Base-by-base conservation (phyloP, 2,888 invertebrate species). In the Cephus spinipes region DNA sequence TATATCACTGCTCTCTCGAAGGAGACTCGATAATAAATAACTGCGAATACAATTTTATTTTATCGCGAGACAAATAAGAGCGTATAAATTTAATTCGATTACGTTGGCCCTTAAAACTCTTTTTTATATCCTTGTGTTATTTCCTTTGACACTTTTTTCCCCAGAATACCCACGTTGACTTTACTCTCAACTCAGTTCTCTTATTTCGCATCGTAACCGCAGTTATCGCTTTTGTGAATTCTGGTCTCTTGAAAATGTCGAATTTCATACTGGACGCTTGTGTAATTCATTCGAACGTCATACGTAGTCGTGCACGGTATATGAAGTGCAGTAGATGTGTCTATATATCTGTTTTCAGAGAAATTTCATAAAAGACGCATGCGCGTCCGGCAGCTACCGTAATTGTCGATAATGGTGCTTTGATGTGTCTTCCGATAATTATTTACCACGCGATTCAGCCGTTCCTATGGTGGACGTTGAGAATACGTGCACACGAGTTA, bases 331-430 rank as follows among this genome's bases (percentile, higher is more conserved):
- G 6, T 23, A 6, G 1, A 55, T 55, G 55, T 55, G 23, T 23
- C 55, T 55, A 55, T 55, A 55, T 55, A 55, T 55, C 15, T 23
- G 55, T 55, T 55, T 55, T 55, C 23, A 23, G 55, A 55, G 55
- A 55, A 55, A 23, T 55, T 55, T 23, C 9, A 23, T 55, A 71
- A 71, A 71, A n/a, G 32, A 71, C 30, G 71, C 71, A 15, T 31
- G 71, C 33, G 32, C 71, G 71, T 71, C 68, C 68, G 12, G 30
- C 34, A 23, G 68, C 35, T 73, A 4, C 15, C n/a, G 69, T 74
- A 77, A 77, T 77, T 77, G 69, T 68, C 31, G 34, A 74, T 74
- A 74, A 74, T 34, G 74, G 68, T 55, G 69, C 77, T 77, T 77
- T 77, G 77, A 77, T 73, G 74, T 69, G 30, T 30, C 35, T 40